These are phyloP conservation scores for Neoarius graeffei DNA, from an alignment of 2,113 vertebrate genomes.

Conservation along the genomic window DNA sequence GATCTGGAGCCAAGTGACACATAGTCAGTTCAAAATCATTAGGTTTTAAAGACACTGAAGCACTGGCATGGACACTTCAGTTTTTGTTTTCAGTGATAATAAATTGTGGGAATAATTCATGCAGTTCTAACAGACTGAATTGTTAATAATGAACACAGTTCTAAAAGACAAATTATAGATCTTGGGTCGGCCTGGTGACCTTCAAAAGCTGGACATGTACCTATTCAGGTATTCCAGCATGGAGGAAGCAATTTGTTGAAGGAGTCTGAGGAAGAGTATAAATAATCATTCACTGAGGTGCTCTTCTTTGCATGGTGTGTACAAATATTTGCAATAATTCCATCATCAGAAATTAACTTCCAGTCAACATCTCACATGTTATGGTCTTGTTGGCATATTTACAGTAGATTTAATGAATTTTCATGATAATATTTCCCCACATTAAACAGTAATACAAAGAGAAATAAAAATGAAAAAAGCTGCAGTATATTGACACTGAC, in stretches of 20 bases:
- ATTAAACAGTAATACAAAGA: not conserved
- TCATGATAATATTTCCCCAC: not conserved
- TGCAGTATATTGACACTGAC: not conserved
- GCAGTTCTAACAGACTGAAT: not conserved
- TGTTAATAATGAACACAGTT: not conserved
- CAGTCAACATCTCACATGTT: not conserved
- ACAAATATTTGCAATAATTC: not conserved
- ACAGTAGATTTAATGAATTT: not conserved
- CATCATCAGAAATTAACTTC: not conserved
- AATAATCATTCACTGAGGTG: not conserved
- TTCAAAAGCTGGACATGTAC: not conserved
- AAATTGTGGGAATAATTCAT: slow-evolving; percentile 3
- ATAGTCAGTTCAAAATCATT: slow-evolving; percentile 30
- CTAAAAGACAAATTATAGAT: not conserved
- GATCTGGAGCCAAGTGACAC: slow-evolving; percentile 33
- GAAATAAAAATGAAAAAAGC: not conserved
- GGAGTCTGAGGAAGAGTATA: not conserved
- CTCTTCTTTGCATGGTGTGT: not conserved
- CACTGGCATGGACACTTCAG: not conserved
- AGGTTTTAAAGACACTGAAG: slow-evolving; percentile 29
- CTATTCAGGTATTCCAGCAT: slow-evolving; percentile 28
- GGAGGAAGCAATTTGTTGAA: not conserved
- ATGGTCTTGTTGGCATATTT: not conserved
- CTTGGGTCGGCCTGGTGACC: slow-evolving; percentile 2
- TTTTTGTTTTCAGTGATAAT: slow-evolving; percentile 30